A percentile compares a stretch with the other conserved stretches of the same genome.
Evolutionary conservation across 2,797 vertebrate genomes (phyloP).

Genomic region (Sebastes taczanowskii): DNA sequence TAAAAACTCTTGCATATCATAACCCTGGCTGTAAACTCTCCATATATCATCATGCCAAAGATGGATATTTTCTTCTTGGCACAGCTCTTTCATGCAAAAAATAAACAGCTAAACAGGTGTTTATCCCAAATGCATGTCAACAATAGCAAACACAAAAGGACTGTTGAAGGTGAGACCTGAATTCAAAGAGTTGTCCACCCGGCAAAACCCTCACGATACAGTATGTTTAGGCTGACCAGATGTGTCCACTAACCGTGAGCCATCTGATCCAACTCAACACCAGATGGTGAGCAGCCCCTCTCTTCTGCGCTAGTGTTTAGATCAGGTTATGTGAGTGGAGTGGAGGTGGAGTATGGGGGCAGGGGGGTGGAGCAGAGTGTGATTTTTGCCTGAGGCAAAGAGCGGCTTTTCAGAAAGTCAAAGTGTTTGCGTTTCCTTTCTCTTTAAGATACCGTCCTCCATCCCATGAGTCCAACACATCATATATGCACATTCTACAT

Average conservation of each 20-base stretch:
- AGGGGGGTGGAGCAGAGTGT: background rate
- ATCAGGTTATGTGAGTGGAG: conserved; percentile 12
- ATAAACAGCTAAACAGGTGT: background rate
- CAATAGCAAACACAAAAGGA: background rate
- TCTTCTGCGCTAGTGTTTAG: conserved; percentile 4
- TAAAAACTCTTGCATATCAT: background rate
- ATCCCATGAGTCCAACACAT: background rate
- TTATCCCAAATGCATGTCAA: background rate
- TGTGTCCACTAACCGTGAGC: conserved; percentile 32
- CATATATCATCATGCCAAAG: background rate
- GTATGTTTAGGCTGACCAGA: conserved; percentile 37
- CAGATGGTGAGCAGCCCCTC: conserved; percentile 46
- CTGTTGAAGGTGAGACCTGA: background rate
- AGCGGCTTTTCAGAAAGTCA: conserved; percentile 24
- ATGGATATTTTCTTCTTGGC: background rate
- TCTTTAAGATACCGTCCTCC: background rate
- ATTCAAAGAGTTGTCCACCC: conserved; percentile 5
- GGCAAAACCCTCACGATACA: conserved; percentile 1
- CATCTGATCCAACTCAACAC: conserved; percentile 39
- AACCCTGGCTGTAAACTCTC: background rate
- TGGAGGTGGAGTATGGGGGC: background rate
- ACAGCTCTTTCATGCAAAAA: background rate
- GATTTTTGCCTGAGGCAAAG: background rate
- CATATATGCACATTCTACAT: background rate
- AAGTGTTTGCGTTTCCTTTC: background rate